Evolutionary conservation across 2,888 invertebrate genomes (phyloP).

Genomic region (Syritta pipiens): DNA sequence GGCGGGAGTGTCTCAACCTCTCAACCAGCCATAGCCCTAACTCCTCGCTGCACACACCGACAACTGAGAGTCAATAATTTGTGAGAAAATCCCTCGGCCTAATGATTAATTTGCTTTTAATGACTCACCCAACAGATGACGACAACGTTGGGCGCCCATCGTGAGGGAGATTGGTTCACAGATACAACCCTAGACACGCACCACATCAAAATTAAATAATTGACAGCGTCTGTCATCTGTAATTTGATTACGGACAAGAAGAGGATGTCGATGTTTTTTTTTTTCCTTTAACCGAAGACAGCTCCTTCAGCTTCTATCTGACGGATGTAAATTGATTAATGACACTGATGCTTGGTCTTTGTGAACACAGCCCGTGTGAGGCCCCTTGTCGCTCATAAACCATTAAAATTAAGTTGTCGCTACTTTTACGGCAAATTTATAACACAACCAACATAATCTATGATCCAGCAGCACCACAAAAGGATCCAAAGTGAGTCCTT

Average conservation of each 20-base stretch:
- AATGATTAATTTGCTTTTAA: constrained; percentile 22
- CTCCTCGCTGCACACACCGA: too few species aligned
- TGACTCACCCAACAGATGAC: neutral
- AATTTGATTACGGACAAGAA: constrained; percentile 2
- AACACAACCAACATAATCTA: constrained; percentile 32
- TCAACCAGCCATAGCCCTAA: too few species aligned
- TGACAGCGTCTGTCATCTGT: constrained; percentile 36
- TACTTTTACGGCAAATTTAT: constrained; percentile 27
- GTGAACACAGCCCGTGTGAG: neutral
- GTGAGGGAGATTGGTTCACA: neutral
- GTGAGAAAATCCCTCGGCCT: too few species aligned
- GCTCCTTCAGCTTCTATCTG: too few species aligned
- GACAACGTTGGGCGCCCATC: neutral
- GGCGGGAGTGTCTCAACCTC: too few species aligned
- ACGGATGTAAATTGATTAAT: neutral
- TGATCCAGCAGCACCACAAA: constrained; percentile 24
- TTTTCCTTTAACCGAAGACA: too few species aligned
- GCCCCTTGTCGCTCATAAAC: neutral
- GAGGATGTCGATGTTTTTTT: neutral
- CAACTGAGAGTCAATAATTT: too few species aligned
- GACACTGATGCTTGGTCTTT: neutral
- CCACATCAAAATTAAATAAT: constrained; percentile 33
- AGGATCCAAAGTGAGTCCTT: constrained; percentile 5
- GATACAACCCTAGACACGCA: constrained; percentile 21
- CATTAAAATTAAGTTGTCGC: constrained; percentile 41